Percentiles rank a stretch among this genome's conserved stretches.
phyloP scores from a whole-genome alignment of 2,113 vertebrate species.

The human (Homo sapiens) region DNA sequence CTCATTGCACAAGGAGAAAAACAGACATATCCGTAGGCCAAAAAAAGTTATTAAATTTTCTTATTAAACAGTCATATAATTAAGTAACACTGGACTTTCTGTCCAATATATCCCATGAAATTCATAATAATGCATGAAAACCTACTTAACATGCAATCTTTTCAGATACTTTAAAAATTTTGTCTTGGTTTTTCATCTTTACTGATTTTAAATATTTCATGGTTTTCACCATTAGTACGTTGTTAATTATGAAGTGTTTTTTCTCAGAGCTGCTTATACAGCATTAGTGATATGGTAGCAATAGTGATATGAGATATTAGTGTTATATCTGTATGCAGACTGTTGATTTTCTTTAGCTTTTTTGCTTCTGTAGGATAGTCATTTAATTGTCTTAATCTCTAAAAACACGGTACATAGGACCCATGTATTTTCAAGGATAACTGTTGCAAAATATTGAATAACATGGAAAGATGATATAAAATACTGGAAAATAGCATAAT shows the following conservation, averaged over 20 bases:
- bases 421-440: neutral
- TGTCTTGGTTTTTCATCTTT: neutral
- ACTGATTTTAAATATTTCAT: constrained; percentile 45
- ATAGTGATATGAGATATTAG: neutral
- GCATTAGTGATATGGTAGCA: neutral
- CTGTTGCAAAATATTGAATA: neutral
- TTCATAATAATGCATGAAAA: neutral
- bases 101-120: neutral
- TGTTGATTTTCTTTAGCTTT: neutral
- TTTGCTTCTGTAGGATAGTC: neutral
- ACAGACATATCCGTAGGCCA: neutral
- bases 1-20: neutral
- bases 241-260: constrained; percentile 19
- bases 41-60: neutral
- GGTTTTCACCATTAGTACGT: constrained; percentile 3
- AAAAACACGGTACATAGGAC: neutral
- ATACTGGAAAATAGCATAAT: neutral
- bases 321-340: neutral
- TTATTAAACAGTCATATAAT: constrained; percentile 21
- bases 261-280: neutral
- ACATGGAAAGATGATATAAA: neutral
- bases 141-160: neutral
- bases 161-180: neutral
- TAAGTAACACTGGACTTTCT: neutral
- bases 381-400: neutral